Evolutionary conservation across 1,140 invertebrate species (phyloP), one percentile per base, ranked within the genome.

Genomic region (Parapsyche elsis): DNA sequence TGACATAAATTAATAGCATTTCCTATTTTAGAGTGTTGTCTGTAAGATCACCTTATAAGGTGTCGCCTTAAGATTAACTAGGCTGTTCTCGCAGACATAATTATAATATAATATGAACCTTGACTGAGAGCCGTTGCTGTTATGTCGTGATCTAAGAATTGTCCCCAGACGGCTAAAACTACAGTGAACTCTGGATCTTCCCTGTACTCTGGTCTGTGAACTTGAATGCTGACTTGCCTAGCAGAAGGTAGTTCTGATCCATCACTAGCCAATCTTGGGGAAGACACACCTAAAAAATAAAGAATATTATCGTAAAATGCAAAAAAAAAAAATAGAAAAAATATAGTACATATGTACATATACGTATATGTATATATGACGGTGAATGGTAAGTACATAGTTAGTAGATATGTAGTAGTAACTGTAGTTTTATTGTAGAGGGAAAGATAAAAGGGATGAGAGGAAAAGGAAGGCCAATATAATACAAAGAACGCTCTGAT

Each of bases 71-170:
- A 14, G 24, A 53, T 9, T 26, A 67, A 67, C 21, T 26, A 10
- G 46, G 14, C 12, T 76, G 57, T 59, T 76, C 44, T 10, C n/a
- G 46, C 30, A 38, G 30, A 4, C 30, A 7, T 38, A 38, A 38
- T 38, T 7, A 57, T 30, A 26, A 71, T 38, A 45, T 1, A 76
- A 14, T n/a, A 61, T 73, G 77, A 84, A 84, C 92, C 92, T 83
- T 93, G 92, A 81, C 91, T 95, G 2, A 95, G 84, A 0, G 94
- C 95, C 0, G 95, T 96, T 0, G 94, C 93, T 0, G 94, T 96
- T 24, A 99, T 92, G 84, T 99, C 98, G 85, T 99, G 98, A 87
- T 99, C 98, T 14, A 99, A 84, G 87, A 99, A 99, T 89, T 99
- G 98, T 0, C 98, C 97, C 92, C 97, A 99, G 9, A 95, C 94